Base-by-base conservation (phyloP, 1,140 invertebrate genomes). In the Drosophila baimaii region DNA sequence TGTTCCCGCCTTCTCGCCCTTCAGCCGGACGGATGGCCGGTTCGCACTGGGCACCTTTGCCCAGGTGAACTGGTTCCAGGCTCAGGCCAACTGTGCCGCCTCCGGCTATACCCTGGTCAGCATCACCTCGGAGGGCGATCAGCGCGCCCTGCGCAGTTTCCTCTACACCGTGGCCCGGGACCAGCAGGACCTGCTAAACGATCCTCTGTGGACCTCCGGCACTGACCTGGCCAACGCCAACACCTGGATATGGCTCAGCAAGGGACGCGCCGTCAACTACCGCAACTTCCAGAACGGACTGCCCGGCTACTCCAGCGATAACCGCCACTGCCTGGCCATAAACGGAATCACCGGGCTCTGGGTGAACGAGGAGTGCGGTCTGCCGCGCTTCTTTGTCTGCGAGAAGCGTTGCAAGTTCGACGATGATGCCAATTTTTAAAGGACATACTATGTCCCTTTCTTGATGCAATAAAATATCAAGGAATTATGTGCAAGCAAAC, bases 1-100 rank as follows among this genome's bases (percentile, higher is more conserved):
- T 4, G 8, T 61, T 3, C 44, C 46, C 3, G 25, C 31, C n/a
- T 77, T 77, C n/a, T 71, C 65, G 8, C 76, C 76, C 7, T 78
- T 78, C 29, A 21, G 47, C 12, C 23, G 57, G 0, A 9, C 35
- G 10, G 52, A 78, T 29, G 75, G 43, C 5, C 35, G 37, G 35
- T 78, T 57, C n/a, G 76, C 74, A 2, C 10, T 78, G 10, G 75
- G 76, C 17, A 35, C 65, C 9, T 78, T 78, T 7, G 76, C 76
- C 37, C 57, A 77, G 61, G 73, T 76, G 9, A 78, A 78, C 74
- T 78, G 76, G 76, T 78, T 46, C 46, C 76, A 78, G 52, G 76
- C 76, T 3, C 76, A 78, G 39, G 27, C 19, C 0, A 57, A 46
- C 15, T 78, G 76, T n/a, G 74, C 76, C 31, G 17, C 76, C 29